These are phyloP conservation scores for Colletes collaris DNA, from an alignment of 2,888 invertebrate species.

Conservation along the genomic window DNA sequence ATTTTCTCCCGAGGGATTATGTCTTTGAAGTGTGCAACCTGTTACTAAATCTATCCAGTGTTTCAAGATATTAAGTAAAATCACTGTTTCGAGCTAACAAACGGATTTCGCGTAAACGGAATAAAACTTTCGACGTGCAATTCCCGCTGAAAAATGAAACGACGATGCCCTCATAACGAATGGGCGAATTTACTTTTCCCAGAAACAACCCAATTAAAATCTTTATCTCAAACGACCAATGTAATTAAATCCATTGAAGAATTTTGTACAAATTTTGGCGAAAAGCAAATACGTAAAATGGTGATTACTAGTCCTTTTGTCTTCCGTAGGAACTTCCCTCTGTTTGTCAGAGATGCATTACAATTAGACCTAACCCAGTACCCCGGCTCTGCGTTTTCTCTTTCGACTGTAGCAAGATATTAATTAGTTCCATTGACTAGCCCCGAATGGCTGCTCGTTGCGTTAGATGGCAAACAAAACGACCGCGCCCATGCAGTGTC, in stretches of 20 bases:
- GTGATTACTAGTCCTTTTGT: too few relatives aligned
- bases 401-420: constrained; percentile 2
- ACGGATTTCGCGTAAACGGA: constrained; percentile 13
- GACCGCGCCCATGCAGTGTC: background rate
- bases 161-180: background rate
- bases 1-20: constrained; percentile 54
- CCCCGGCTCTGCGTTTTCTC: too few relatives aligned
- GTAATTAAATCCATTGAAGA: too few relatives aligned
- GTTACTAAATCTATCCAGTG: constrained; percentile 40
- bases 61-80: constrained; percentile 53
- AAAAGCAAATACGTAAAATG: too few relatives aligned
- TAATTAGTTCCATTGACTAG: constrained; percentile 25
- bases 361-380: too few relatives aligned
- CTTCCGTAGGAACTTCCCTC: too few relatives aligned
- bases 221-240: too few relatives aligned
- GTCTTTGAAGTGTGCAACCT: constrained; percentile 49
- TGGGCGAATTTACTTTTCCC: background rate
- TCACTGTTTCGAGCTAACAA: constrained; percentile 33
- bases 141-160: constrained; percentile 11
- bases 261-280: too few relatives aligned
- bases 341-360: too few relatives aligned
- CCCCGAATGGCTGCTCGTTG: background rate
- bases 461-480: background rate
- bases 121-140: constrained; percentile 13
- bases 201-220: too few relatives aligned